Evolutionary conservation across 1,140 invertebrate species (phyloP).

Genomic region (Drosophila eugracilis): DNA sequence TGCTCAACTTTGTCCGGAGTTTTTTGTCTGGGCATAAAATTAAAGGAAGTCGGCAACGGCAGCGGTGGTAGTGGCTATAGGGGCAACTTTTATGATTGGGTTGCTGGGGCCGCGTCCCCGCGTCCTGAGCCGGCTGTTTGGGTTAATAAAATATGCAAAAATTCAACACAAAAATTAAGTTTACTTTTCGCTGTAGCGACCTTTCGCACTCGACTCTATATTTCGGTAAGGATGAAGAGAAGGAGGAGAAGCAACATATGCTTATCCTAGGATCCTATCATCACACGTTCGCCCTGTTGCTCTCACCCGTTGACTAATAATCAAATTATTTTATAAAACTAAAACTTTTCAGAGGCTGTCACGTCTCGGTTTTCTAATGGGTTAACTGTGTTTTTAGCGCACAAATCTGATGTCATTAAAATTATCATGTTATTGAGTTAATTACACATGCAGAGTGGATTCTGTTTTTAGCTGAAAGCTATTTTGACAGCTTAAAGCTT

Average conservation of each 20-base stretch:
- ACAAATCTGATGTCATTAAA: slow-evolving; percentile 59
- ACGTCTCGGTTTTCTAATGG: slow-evolving; percentile 55
- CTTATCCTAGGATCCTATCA: slow-evolving; percentile 10
- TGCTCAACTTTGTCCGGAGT: slow-evolving; percentile 52
- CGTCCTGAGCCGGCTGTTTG: slow-evolving; percentile 68
- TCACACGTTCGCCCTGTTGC: slow-evolving; percentile 60
- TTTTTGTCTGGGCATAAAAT: slow-evolving; percentile 81
- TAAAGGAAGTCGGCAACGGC: slow-evolving; percentile 51
- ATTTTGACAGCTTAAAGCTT: slow-evolving; percentile 23
- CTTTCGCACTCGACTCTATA: slow-evolving; percentile 35
- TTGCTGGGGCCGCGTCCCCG: slow-evolving; percentile 52
- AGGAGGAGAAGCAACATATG: slow-evolving; percentile 34
- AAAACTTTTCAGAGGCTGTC: slow-evolving; percentile 64
- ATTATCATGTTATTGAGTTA: slow-evolving; percentile 67
- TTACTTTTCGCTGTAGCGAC: slow-evolving; percentile 54
- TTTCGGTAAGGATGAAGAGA: no score
- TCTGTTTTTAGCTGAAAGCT: slow-evolving; percentile 1
- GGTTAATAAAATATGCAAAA: slow-evolving; percentile 82
- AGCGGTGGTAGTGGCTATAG: no score
- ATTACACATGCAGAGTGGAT: slow-evolving; percentile 27
- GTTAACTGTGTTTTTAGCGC: slow-evolving; percentile 55
- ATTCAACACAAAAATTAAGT: slow-evolving; percentile 74
- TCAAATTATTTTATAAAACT: slow-evolving; percentile 74
- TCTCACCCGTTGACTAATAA: slow-evolving; percentile 61
- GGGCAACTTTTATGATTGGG: slow-evolving; percentile 77